phyloP scores from a whole-genome alignment of 2,113 vertebrate genomes.

The Myocastor coypus region DNA sequence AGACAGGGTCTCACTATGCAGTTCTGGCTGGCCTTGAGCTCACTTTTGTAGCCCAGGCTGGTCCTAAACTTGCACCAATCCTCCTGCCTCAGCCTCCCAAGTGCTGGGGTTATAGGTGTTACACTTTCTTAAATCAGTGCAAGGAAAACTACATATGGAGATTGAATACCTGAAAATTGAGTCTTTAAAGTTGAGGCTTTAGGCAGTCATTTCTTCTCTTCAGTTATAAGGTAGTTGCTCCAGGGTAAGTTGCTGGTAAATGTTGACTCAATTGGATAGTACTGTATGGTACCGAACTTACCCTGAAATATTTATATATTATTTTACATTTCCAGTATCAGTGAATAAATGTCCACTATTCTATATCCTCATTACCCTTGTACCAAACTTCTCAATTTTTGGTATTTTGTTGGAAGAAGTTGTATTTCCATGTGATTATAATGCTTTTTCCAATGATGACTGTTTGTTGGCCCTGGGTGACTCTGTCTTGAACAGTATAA shows the following conservation, averaged over 20 bases:
- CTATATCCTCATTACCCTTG: neutral
- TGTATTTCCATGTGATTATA: neutral
- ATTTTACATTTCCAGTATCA: neutral
- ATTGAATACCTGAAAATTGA: neutral
- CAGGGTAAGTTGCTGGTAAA: neutral
- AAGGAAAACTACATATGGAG: neutral
- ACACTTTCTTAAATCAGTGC: neutral
- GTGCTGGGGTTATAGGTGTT: no score
- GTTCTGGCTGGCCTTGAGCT: no score
- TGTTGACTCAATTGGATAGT: neutral
- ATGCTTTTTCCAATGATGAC: neutral
- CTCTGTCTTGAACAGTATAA: neutral
- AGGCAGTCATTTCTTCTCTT: neutral
- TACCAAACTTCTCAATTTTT: neutral
- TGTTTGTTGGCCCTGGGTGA: neutral
- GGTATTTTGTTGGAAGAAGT: neutral
- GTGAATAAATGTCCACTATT: neutral
- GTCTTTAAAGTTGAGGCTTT: neutral
- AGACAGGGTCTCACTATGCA: no score
- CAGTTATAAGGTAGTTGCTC: fast-evolving
- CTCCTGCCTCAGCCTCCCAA: no score
- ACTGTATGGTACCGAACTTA: neutral
- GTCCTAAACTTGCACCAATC: no score
- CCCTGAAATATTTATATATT: neutral
- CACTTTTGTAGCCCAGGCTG: no score